A percentile compares a stretch with the other conserved stretches of the same genome.
Evolutionary conservation across 2,113 vertebrate genomes (phyloP).

Genomic region (Tautogolabrus adspersus): DNA sequence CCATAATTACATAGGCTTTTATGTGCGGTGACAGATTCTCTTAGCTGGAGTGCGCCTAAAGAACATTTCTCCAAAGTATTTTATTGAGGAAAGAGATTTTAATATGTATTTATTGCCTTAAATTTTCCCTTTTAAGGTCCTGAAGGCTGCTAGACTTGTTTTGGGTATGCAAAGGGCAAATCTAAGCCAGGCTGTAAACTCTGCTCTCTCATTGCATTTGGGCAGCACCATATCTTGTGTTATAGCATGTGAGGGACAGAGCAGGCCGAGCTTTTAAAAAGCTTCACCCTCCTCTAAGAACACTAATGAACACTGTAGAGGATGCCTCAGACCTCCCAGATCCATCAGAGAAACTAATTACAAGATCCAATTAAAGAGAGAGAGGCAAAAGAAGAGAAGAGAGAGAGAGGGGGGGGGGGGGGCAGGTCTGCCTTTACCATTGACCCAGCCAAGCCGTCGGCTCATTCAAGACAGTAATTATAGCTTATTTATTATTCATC

Average conservation of each 20-base stretch:
- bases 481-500: conserved; percentile 99
- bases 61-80: conserved; percentile 4
- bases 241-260: conserved; percentile 76
- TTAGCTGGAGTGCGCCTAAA: not conserved
- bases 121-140: conserved; percentile 1
- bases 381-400: conserved; percentile 79
- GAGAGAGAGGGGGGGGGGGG: conserved; percentile 68
- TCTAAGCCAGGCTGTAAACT: conserved; percentile 25
- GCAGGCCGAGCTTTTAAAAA: conserved; percentile 72
- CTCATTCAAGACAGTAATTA: conserved; percentile 98
- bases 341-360: conserved; percentile 99
- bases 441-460: conserved; percentile 91
- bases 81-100: conserved; percentile 23
- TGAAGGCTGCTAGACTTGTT: conserved; percentile 6
- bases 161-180: conserved; percentile 19
- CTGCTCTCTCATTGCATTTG: conserved; percentile 53
- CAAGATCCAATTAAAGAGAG: conserved; percentile 99
- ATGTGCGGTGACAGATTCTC: not conserved
- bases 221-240: conserved; percentile 61
- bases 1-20: conserved; percentile 13
- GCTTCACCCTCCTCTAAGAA: conserved; percentile 68
- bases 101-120: not conserved
- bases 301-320: conserved; percentile 84
- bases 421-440: conserved; percentile 86
- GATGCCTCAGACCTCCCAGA: conserved; percentile 93